phyloP scores from a whole-genome alignment of 2,888 invertebrate genomes.

The Salticus scenicus region DNA sequence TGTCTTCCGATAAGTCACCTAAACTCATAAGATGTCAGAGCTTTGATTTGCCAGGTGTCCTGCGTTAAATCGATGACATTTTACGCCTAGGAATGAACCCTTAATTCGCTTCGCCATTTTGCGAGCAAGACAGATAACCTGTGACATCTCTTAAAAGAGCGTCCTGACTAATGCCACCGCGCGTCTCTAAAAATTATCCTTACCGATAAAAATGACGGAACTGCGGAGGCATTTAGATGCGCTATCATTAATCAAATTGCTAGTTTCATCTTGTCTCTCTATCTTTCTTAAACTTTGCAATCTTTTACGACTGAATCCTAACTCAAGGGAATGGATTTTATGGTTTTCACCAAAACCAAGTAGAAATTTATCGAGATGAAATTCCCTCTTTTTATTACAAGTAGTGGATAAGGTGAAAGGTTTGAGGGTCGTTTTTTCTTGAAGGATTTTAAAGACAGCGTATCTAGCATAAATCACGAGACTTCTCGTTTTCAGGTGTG shows the following conservation, averaged over 20 bases:
- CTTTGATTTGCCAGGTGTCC: conserved; percentile 42
- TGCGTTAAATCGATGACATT: conserved; percentile 31
- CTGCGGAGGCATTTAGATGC: conserved; percentile 32
- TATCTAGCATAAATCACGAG: conserved; percentile 58
- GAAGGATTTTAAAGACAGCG: conserved; percentile 31
- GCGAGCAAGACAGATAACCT: conserved; percentile 54
- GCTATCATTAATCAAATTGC: conserved; percentile 56
- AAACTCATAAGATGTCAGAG: not conserved
- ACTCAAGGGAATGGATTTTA: conserved; percentile 44
- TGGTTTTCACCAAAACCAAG: conserved; percentile 53
- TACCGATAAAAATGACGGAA: conserved; percentile 58
- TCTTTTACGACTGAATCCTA: conserved; percentile 50
- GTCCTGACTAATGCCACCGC: conserved; percentile 32
- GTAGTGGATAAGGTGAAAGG: conserved; percentile 55
- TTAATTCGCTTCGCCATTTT: conserved; percentile 45
- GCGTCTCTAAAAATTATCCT: conserved; percentile 47
- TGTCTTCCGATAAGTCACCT: not conserved
- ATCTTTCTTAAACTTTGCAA: conserved; percentile 42
- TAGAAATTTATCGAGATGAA: conserved; percentile 56
- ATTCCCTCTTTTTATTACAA: conserved; percentile 42
- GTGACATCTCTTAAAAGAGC: conserved; percentile 38
- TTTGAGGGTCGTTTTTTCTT: conserved; percentile 45
- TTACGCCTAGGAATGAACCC: conserved; percentile 24
- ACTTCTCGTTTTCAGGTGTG: conserved; percentile 51
- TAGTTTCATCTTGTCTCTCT: conserved; percentile 37